These are phyloP conservation scores for Apostichopus parvimensis DNA, from an alignment of 35 echinoderm and acorn worm species.

Conservation along the genomic window DNA sequence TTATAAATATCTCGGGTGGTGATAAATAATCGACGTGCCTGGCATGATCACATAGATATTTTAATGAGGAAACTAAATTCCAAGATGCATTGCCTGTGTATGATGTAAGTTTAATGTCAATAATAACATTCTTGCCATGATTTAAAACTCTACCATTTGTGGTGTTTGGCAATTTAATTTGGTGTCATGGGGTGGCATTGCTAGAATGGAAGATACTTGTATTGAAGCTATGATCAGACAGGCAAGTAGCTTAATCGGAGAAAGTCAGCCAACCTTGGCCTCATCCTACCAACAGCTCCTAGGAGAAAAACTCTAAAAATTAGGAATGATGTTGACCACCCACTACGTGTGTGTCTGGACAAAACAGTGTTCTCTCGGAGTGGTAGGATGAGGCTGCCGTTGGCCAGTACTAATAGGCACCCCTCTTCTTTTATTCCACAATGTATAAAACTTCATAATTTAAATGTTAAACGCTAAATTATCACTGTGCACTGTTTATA, in stretches of 20 bases:
- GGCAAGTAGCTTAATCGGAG: neutral
- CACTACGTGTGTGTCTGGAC: neutral
- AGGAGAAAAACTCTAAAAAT: neutral
- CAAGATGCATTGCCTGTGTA: neutral
- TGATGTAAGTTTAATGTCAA: constrained; percentile 29
- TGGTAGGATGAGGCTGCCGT: constrained; percentile 2
- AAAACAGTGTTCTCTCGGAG: neutral
- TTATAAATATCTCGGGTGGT: constrained; percentile 37
- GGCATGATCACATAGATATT: neutral
- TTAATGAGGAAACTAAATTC: constrained; percentile 8
- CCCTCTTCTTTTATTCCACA: neutral
- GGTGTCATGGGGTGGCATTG: constrained; percentile 24
- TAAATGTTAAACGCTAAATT: too few relatives aligned
- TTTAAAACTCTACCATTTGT: constrained; percentile 17
- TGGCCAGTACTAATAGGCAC: neutral
- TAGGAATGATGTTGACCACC: neutral
- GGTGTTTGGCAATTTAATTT: constrained; percentile 15
- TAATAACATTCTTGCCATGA: neutral
- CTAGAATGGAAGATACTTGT: neutral
- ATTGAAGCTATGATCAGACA: neutral
- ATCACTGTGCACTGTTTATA: too few relatives aligned
- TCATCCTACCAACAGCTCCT: neutral
- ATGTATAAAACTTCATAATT: constrained; percentile 1
- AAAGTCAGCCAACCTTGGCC: neutral
- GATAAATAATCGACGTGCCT: neutral